Evolutionary conservation across 2,113 vertebrate genomes (phyloP).

Genomic region (Desmodus rotundus): DNA sequence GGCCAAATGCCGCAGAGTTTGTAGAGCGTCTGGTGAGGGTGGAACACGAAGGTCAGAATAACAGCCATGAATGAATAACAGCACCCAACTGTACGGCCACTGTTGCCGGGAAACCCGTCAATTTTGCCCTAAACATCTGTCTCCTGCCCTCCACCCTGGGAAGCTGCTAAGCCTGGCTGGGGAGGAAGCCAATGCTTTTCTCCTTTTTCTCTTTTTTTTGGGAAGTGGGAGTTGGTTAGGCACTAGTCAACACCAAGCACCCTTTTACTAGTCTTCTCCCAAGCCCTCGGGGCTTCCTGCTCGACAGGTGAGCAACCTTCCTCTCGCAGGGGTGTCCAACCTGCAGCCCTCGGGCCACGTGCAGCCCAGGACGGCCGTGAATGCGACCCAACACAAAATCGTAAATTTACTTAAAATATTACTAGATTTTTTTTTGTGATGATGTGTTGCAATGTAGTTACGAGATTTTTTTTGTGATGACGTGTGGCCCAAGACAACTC

Average conservation of each 20-base stretch:
- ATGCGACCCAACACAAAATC: no score
- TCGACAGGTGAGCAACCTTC: not conserved
- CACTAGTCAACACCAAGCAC: not conserved
- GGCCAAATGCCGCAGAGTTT: not conserved
- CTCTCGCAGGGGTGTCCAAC: not conserved
- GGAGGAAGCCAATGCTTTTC: not conserved
- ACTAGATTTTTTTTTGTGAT: no score
- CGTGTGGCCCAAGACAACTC: no score
- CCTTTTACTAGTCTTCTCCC: not conserved
- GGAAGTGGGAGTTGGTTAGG: not conserved
- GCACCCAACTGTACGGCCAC: rapidly evolving
- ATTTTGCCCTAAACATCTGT: not conserved
- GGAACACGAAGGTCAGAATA: no score
- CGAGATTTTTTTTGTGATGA: no score
- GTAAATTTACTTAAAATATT: no score
- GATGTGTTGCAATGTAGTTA: no score
- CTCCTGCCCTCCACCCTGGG: not conserved
- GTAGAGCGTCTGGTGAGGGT: not conserved
- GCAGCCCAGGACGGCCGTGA: no score
- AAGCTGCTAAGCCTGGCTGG: not conserved
- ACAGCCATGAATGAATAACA: not conserved
- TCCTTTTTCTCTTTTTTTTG: no score
- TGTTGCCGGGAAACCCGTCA: not conserved
- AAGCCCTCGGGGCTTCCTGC: not conserved
- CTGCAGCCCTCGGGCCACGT: no score